Base-by-base conservation (phyloP, 2,797 vertebrate genomes). In the Spinus pinus region DNA sequence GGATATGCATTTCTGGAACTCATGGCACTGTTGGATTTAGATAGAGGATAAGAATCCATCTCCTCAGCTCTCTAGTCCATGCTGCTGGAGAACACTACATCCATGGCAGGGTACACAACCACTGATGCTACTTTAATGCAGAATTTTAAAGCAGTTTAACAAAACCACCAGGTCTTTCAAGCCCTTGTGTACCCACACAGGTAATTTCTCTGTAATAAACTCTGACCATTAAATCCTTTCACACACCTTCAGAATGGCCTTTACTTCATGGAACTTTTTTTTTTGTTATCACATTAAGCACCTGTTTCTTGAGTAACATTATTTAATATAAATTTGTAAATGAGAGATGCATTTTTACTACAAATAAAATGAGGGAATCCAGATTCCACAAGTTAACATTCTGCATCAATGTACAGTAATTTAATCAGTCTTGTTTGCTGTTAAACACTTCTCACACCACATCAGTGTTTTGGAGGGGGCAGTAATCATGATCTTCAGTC, bases 271-370 rank as follows among this genome's bases (percentile, higher is more conserved):
- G 31, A 77, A 58, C 30, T 9, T 37, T 37, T 24, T 57, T 66
- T 41, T 61, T 61, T 79, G 31, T 88, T 81, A 72, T 4, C 18
- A 28, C 54, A 54, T 90, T 54, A 54, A 86, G 53, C 31, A 73
- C 30, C 33, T 92, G 39, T 69, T 92, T 42, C 35, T 88, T 70
- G 37, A 88, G 64, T 82, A 73, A 69, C 6, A 16, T 92, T 86
- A 81, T 81, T 67, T 84, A 95, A 74, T 50, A 77, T 19, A 56
- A 51, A 60, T 87, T 93, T 97, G 87, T 93, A 83, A 96, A 86
- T 33, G n/a, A 89, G 73, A 87, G 64, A 47, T 61, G 61, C 82
- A 62, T 97, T 97, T 96, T 97, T 97, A 91, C 92, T 95, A 67
- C 73, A 81, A 71, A 88, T 67, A 67, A 46, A 84, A 47, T 28